Evolutionary conservation across 2,113 vertebrate genomes (phyloP), one percentile per base, ranked within the genome.

Genomic region (Glaucidium brasilianum): DNA sequence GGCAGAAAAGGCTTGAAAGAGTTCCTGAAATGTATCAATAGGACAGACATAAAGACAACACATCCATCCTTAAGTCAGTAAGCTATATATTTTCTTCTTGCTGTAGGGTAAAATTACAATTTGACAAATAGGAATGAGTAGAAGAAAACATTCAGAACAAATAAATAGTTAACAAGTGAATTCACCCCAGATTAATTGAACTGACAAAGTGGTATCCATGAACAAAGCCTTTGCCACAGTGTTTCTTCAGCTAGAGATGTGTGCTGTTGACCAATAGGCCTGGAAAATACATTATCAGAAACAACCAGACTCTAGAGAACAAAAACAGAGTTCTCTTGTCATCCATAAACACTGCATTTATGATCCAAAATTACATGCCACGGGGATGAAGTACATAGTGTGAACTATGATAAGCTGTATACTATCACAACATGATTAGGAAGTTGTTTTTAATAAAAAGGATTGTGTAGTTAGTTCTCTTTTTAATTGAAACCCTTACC

Each of bases 21-120:
- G 72, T 47, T 75, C 64, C 52, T 89, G 85, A 95, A 43, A 92
- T 53, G 68, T 19, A 84, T 95, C 78, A 72, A 3, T 73, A 20
- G 81, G 89, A 88, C 78, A 92, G 78, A 91, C 47, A 82, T 85
- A 78, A 77, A 84, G 95, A 91, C 79, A 95, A 82, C 68, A 84
- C 67, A 97, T 96, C 81, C 55, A 90, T 95, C 78, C 67, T 19
- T 4, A 22, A 63, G 47, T 29, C 72, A 60, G 34, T 35, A 71
- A 90, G 56, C 52, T 87, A 25, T 64, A 25, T 9, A 15, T 89
- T 95, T 84, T 68, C 69, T 25, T 90, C 50, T 47, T 60, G 84
- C 91, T 85, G 32, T 34, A 34, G 59, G 71, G 17, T n/a, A 50
- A 87, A 94, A 55, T 92, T 77, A 89, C 71, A 26, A 58, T 89